Base-by-base conservation (phyloP, 2,888 invertebrate genomes). In the Nomada goodeniana region DNA sequence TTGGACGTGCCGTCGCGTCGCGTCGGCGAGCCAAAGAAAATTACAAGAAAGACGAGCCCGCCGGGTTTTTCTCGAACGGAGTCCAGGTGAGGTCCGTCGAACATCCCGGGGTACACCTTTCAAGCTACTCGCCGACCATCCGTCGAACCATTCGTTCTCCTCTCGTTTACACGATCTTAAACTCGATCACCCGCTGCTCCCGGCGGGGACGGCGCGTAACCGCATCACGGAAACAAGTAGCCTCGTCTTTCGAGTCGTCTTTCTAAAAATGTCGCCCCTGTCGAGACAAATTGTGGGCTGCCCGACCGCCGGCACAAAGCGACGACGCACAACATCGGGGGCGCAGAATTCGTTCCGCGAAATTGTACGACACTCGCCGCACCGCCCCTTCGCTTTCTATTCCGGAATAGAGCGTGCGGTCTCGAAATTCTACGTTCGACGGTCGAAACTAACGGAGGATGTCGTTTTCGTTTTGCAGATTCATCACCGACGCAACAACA, bases 401-500 rank as follows among this genome's bases (percentile, higher is more conserved):
- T 36, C 36, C 23, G 23, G 23, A 23, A 23, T 23, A 23, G 29
- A 29, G 29, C 29, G 29, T 5, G 5, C 29, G 7, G 29, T 0
- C 5, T 29, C 29, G 23, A 29, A 29, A 29, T 29, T 0, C 0
- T 7, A 29, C 5, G 0, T 5, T 29, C 36, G 7, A 47, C 13
- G 47, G 11, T 15, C 5, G 2, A 15, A 20, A 63, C 23, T 47
- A 47, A 47, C 20, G n/a, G 18, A 10, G n/a, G 4, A 44, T 18
- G 11, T 47, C 7, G 10, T 44, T 29, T 36, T 20, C 18, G 0
- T 11, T 73, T 61, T 23, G 1, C 53, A 86, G 86, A 81, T 26
- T 26, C 60, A 0, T 77, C 86, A 0, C 75, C 83, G 4, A 23
- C 79, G 47, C 84, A 84, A 11, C 68, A 68, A n/a, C 71, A 80